Evolutionary conservation across 2,113 vertebrate species (phyloP).

Genomic region (Psettodes erumei): DNA sequence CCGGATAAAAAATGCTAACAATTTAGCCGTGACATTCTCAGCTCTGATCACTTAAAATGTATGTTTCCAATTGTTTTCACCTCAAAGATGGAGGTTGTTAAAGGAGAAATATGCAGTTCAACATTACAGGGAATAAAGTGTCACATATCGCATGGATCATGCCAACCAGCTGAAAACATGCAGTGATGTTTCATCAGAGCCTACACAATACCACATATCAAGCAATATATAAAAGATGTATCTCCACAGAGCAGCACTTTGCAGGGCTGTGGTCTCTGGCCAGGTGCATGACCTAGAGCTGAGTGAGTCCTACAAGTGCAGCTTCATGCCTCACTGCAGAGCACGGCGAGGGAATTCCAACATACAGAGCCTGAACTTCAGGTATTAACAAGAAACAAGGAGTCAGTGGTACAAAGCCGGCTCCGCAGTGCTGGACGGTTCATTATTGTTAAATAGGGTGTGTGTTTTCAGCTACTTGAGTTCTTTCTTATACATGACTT

Average conservation of each 20-base stretch:
- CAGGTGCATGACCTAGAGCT: constrained; percentile 80
- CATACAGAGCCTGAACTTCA: background rate
- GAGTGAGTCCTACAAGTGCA: constrained; percentile 57
- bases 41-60: background rate
- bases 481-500: background rate
- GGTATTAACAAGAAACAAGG: background rate
- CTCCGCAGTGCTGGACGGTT: background rate
- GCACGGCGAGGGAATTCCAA: background rate
- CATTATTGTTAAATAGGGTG: background rate
- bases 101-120: background rate
- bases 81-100: background rate
- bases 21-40: background rate
- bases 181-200: background rate
- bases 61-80: background rate
- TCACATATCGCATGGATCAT: background rate
- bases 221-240: constrained; percentile 13
- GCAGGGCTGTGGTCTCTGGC: constrained; percentile 61
- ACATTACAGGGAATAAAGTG: background rate
- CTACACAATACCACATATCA: constrained; percentile 20
- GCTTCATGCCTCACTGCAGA: constrained; percentile 32
- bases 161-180: constrained; percentile 16
- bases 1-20: background rate
- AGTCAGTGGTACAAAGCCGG: background rate
- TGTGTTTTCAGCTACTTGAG: background rate
- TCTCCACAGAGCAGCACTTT: constrained; percentile 46